Evolutionary conservation across 2,888 invertebrate genomes (phyloP).

Genomic region (Penaeus monodon): DNA sequence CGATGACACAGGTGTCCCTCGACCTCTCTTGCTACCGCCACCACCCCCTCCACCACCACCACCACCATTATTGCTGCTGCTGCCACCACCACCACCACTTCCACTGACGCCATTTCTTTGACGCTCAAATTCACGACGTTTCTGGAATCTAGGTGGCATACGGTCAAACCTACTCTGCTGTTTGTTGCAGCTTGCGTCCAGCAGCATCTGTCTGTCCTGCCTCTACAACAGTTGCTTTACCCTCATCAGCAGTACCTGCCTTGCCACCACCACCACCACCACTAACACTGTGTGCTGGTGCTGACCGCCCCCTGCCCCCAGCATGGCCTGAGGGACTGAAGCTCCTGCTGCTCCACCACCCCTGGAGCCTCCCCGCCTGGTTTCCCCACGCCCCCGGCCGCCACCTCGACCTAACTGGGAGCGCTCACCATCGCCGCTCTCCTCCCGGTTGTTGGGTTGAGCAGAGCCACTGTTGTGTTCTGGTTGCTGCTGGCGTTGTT

Average conservation of each 20-base stretch:
- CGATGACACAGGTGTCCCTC: conserved; percentile 32
- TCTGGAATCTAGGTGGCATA: conserved; percentile 66
- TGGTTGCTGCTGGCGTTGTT: conserved; percentile 28
- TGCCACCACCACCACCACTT: conserved; percentile 50
- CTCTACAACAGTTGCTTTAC: conserved; percentile 34
- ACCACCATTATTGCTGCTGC: conserved; percentile 43
- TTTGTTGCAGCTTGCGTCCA: conserved; percentile 40
- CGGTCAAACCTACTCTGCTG: conserved; percentile 63
- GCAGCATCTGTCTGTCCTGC: conserved; percentile 29
- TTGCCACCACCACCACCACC: conserved; percentile 43
- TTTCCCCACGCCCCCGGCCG: conserved; percentile 56
- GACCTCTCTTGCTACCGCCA: conserved; percentile 51
- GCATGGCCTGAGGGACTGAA: conserved; percentile 42
- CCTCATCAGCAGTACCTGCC: conserved; percentile 29
- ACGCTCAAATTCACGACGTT: conserved; percentile 66
- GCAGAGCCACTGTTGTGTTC: conserved; percentile 41
- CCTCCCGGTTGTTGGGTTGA: conserved; percentile 48
- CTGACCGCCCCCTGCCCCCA: conserved; percentile 54
- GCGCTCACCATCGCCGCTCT: conserved; percentile 56
- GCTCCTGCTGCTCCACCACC: conserved; percentile 49
- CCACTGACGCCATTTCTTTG: conserved; percentile 68
- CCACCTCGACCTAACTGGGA: conserved; percentile 62
- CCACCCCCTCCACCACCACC: conserved; percentile 53
- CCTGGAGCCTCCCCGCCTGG: conserved; percentile 58
- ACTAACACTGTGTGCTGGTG: conserved; percentile 29